A percentile compares a stretch with the other conserved stretches of the same genome.
Evolutionary conservation across 2,888 invertebrate genomes (phyloP).

Genomic region (Sisyra nigra): DNA sequence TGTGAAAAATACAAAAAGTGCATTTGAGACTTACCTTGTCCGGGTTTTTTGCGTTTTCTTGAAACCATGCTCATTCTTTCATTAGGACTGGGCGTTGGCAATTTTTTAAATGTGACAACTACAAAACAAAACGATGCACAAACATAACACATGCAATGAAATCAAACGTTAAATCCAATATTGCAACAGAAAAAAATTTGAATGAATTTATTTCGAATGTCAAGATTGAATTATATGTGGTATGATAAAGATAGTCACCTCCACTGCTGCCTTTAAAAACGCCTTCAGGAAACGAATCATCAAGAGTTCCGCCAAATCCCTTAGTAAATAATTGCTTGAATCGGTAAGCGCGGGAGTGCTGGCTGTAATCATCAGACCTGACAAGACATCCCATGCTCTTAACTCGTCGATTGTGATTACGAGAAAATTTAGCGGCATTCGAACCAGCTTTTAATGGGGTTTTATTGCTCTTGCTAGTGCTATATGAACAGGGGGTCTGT

Average conservation of each 20-base stretch:
- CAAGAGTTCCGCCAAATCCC: slow-evolving; percentile 8
- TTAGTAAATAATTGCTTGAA: slow-evolving; percentile 19
- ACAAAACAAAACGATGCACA: slow-evolving; percentile 44
- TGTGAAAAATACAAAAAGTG: background rate
- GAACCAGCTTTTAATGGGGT: background rate
- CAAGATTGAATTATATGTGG: background rate
- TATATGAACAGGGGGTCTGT: slow-evolving; percentile 7
- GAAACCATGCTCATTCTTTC: slow-evolving; percentile 23
- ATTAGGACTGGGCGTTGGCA: slow-evolving; percentile 20
- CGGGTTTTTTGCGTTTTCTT: slow-evolving; percentile 63
- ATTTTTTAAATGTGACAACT: slow-evolving; percentile 78
- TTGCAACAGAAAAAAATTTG: too few species aligned
- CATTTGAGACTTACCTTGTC: slow-evolving; percentile 41
- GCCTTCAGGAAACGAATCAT: slow-evolving; percentile 7
- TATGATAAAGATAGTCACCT: slow-evolving; percentile 4
- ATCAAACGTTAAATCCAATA: background rate
- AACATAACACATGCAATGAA: slow-evolving; percentile 8
- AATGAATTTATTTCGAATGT: too few species aligned
- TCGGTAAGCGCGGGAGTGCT: slow-evolving; percentile 18
- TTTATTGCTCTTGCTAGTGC: slow-evolving; percentile 1
- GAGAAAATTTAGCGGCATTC: background rate
- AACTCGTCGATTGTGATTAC: slow-evolving; percentile 3
- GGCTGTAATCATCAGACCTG: slow-evolving; percentile 11
- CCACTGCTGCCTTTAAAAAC: slow-evolving; percentile 9
- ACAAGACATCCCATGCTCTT: slow-evolving; percentile 9